Base-by-base conservation (phyloP, 2,888 invertebrate genomes). In the Apodemia duryi region DNA sequence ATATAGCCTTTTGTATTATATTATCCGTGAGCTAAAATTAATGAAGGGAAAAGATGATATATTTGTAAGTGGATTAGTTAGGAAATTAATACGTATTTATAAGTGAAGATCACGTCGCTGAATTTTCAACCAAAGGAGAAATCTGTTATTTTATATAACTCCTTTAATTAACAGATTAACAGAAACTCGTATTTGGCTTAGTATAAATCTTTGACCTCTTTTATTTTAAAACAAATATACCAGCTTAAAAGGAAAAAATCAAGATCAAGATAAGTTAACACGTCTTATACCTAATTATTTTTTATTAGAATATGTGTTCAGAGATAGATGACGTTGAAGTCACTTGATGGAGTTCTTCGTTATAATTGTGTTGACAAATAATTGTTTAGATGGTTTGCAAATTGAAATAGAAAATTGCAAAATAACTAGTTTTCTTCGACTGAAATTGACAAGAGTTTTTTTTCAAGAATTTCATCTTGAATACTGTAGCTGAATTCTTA, bases 41-140 rank as follows among this genome's bases (percentile, higher is more conserved):
- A 65, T 49, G 28, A 49, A 21, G 41, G 46, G 61, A 21, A 60
- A 60, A 64, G n/a, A 51, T 60, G 54, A 57, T 60, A 60, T 60
- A 60, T 60, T 60, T 60, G 6, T 60, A 60, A 60, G 57, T 32
- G 57, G 13, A 60, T 35, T 60, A 60, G 57, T 60, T 60, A 60
- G 57, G 57, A 60, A 60, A 60, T 32, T 6, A 60, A 32, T 60
- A 60, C 32, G 3, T 60, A 60, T 32, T 11, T 60, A 35, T 60
- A 60, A 60, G 57, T 11, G n/a, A 13, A 60, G 35, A n/a, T 13
- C 35, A 60, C 35, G 10, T 29, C 57, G 57, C 32, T n/a, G n/a
- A 13, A 13, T 35, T 60, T 35, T 11, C 49, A 51, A n/a, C 7
- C 46, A 51, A 51, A 49, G 6, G 49, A 21, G n/a, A 6, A 49